These are phyloP conservation scores for Mola mola DNA, from an alignment of 2,113 vertebrate genomes.

Conservation along the genomic window DNA sequence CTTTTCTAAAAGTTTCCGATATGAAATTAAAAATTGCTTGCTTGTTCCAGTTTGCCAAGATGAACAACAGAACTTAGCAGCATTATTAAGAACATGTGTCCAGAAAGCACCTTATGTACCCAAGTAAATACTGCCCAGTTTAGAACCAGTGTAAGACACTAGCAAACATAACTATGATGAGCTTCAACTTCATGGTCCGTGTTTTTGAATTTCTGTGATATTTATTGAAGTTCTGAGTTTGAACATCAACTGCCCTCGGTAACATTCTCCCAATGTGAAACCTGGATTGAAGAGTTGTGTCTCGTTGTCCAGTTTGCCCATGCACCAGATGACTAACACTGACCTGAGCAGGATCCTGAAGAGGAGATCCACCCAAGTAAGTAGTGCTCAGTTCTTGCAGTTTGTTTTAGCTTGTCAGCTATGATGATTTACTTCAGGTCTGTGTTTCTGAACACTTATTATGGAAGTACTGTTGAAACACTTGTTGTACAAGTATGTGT, in stretches of 20 bases:
- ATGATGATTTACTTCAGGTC: conserved; percentile 83
- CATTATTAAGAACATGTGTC: too few relatives aligned
- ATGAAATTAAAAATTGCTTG: too few relatives aligned
- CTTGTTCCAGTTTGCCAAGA: too few relatives aligned
- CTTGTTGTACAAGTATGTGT: background rate
- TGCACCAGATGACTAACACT: conserved; percentile 99
- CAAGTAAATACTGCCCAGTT: too few relatives aligned
- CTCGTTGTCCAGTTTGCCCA: conserved; percentile 87
- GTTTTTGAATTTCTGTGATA: conserved; percentile 81
- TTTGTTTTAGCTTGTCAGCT: background rate
- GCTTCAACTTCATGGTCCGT: conserved; percentile 83
- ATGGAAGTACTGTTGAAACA: conserved; percentile 78
- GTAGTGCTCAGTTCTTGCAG: background rate
- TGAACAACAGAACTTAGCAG: too few relatives aligned
- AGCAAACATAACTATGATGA: conserved; percentile 80
- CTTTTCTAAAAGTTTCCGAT: too few relatives aligned
- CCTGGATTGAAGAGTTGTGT: background rate
- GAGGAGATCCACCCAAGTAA: conserved; percentile 94
- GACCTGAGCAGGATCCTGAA: conserved; percentile 95
- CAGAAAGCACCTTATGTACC: too few relatives aligned
- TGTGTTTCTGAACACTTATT: conserved; percentile 81
- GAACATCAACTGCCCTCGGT: background rate
- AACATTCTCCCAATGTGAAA: rapidly evolving
- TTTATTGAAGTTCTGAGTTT: conserved; percentile 79
- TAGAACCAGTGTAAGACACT: background rate